Conservation (phyloP, 2,888 invertebrate genomes). For the Drosophila buzzatii region DNA sequence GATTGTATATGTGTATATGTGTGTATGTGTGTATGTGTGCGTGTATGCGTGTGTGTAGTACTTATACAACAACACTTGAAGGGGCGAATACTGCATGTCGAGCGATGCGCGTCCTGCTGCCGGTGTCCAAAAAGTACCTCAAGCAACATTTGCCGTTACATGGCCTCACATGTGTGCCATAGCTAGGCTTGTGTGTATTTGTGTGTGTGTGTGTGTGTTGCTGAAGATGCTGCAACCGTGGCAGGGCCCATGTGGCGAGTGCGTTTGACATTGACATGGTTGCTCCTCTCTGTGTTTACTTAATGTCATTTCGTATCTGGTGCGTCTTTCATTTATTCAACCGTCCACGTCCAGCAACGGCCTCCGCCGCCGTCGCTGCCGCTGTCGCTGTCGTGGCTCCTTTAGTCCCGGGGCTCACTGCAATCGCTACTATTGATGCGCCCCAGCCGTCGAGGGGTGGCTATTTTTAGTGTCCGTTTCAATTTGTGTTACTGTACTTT, state of each 20-base stretch:
- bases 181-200: conserved; percentile 17
- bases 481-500: conserved; percentile 76
- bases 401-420: conserved; percentile 16
- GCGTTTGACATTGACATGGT: conserved; percentile 79
- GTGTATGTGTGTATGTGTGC: neutral
- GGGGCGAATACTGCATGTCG: conserved; percentile 5
- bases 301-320: conserved; percentile 68
- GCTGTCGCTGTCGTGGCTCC: conserved; percentile 15
- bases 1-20: neutral
- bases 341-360: conserved; percentile 58
- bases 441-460: conserved; percentile 80
- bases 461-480: conserved; percentile 83
- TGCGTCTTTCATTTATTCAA: conserved; percentile 64
- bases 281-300: conserved; percentile 74
- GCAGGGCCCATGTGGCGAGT: conserved; percentile 67
- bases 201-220: conserved; percentile 2
- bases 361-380: conserved; percentile 5
- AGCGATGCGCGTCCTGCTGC: conserved; percentile 57
- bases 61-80: conserved; percentile 34
- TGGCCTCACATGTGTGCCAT: conserved; percentile 53
- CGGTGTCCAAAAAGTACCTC: conserved; percentile 67
- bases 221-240: conserved; percentile 36
- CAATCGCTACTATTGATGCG: conserved; percentile 63
- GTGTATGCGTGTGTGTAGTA: conserved; percentile 19
- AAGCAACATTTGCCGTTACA: conserved; percentile 57